A percentile compares a stretch with the other conserved stretches of the same genome.
Evolutionary conservation across 2,888 invertebrate genomes (phyloP).

Genomic region (Atherix ibis): DNA sequence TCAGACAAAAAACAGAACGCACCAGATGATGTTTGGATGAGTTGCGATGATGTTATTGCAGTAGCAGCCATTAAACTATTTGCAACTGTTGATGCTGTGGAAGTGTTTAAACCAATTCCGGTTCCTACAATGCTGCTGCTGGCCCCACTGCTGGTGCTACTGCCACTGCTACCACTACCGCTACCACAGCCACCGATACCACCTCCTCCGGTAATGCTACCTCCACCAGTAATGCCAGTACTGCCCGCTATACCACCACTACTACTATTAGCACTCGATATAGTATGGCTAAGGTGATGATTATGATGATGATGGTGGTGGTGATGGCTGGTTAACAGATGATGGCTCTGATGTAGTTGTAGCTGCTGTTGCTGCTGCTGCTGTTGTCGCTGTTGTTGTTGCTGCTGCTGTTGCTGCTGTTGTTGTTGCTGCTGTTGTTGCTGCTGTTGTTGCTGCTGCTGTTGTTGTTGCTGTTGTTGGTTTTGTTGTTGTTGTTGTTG

Average conservation of each 20-base stretch:
- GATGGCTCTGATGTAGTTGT: conserved; percentile 1
- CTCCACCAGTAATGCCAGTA: neutral
- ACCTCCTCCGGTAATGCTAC: neutral
- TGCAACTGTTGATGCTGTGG: conserved; percentile 7
- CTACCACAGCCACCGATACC: neutral
- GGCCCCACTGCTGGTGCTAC: too few species aligned
- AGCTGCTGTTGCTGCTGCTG: conserved; percentile 7
- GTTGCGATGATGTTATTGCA: conserved; percentile 9
- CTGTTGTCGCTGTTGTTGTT: too few species aligned
- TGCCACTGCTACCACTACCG: neutral
- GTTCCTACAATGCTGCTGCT: neutral
- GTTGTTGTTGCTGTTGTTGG: too few species aligned
- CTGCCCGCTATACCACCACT: neutral
- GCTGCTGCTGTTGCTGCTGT: too few species aligned
- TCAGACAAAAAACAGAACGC: too few species aligned
- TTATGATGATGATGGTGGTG: too few species aligned
- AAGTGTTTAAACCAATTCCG: too few species aligned
- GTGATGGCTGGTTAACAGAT: too few species aligned
- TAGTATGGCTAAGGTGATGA: neutral
- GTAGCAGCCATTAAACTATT: conserved; percentile 9
- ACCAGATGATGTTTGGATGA: conserved; percentile 4
- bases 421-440: too few species aligned
- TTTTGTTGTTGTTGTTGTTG: too few species aligned
- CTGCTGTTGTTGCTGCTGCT: too few species aligned
- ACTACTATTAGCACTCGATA: too few species aligned